Base-by-base conservation (phyloP, 2,113 vertebrate genomes). In the Aptenodytes forsteri region DNA sequence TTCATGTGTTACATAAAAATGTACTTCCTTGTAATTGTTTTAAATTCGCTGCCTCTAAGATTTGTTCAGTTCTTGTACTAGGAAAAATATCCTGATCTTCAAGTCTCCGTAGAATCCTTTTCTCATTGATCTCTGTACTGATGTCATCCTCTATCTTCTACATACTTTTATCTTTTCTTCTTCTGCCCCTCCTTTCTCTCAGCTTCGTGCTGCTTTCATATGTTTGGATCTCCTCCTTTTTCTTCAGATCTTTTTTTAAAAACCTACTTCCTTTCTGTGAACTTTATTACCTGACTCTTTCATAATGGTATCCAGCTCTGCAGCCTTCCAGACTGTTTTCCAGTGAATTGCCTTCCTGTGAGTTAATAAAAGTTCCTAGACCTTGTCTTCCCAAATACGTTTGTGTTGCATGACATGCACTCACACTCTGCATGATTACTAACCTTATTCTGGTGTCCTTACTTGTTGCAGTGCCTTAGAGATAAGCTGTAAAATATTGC, bases 1-100 rank as follows among this genome's bases (percentile, higher is more conserved):
- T 97, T 97, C 84, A 70, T 36, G 70, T 93, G 87, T 87, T 91
- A 73, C 16, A 56, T 58, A 82, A 79, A 94, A 89, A 77, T 62
- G 29, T 88, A 62, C 64, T 89, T 95, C 76, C 76, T 82, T 91
- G 62, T 87, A 91, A 70, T 91, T 69, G 25, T 62, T 87, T 91
- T 55, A 77, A 69, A 89, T 94, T 55, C 7, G 2, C 50, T 90
- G 23, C 54, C 29, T 87, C 16, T 80, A 84, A 72, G 65, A 71
- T 82, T 85, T 85, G 17, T 73, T 93, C 17, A 3, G 46, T 89
- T 90, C 55, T 93, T 71, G 44, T 76, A 69, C 52, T 29, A 34
- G 38, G 54, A 94, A 92, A 88, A 88, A 73, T 58, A 73, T 54
- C 62, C 71, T 78, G 54, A 50, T 81, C 38, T 71, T 83, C 64